Percentiles rank a stretch among this genome's conserved stretches.
These are phyloP conservation scores for Alloscopus bannaensis DNA, from an alignment of 2,888 invertebrate genomes.

Conservation along the genomic window DNA sequence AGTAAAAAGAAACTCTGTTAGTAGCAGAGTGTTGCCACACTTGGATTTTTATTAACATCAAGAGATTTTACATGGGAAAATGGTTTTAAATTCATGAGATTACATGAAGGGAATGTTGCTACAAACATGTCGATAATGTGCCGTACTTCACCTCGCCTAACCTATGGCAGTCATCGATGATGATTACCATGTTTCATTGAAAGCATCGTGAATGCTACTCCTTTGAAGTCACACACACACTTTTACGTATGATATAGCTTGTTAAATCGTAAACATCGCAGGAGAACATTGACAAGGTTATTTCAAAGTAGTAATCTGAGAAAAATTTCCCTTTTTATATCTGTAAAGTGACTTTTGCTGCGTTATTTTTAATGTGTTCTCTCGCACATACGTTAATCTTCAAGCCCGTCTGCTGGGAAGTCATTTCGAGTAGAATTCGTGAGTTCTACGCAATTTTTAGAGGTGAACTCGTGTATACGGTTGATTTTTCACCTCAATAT, in stretches of 20 bases:
- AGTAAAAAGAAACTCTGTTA: too few species aligned
- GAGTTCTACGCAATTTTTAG: neutral
- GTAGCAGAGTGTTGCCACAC: too few species aligned
- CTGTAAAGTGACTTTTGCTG: neutral
- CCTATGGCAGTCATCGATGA: too few species aligned
- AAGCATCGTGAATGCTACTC: too few species aligned
- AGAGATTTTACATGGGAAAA: slow-evolving; percentile 6
- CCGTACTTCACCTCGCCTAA: too few species aligned
- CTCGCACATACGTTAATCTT: neutral
- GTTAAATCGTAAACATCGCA: too few species aligned
- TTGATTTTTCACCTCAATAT: neutral
- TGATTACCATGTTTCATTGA: too few species aligned
- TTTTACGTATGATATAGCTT: too few species aligned
- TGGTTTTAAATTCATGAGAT: slow-evolving; percentile 1
- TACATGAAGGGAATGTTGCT: neutral
- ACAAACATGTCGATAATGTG: neutral
- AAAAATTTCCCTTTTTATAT: slow-evolving; percentile 13
- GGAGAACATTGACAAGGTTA: neutral
- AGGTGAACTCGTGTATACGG: neutral
- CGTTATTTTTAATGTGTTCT: neutral
- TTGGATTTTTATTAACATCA: too few species aligned
- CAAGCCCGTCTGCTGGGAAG: neutral
- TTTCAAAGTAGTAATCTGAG: neutral
- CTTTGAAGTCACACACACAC: too few species aligned
- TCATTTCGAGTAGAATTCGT: slow-evolving; percentile 1